Base-by-base conservation (phyloP, 2,888 invertebrate species). In the Frankliniella fusca region DNA sequence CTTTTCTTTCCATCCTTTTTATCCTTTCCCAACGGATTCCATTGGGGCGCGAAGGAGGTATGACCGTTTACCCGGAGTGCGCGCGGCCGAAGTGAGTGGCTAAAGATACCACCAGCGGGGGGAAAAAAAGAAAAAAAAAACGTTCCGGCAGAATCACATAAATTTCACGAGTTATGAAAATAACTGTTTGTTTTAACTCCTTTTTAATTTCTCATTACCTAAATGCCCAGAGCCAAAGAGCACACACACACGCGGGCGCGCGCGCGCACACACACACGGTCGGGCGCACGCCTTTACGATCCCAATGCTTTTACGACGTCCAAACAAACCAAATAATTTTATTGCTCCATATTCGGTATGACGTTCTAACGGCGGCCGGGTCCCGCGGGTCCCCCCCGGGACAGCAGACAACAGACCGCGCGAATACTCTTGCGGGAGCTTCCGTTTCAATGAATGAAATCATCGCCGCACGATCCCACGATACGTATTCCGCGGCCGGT, bases 161-260 rank as follows among this genome's bases (percentile, higher is more conserved):
- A 76, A 76, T 76, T 76, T 23, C 70, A 27, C 70, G 70, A 76
- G 70, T 23, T 76, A 76, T 76, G 70, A 27, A 76, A 76, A 76
- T 23, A 23, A 76, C 27, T 76, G 70, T 76, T 76, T 76, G 70
- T 23, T 76, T 76, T 76, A 76, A 23, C 27, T 76, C 23, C 70
- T 27, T 76, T 76, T 76, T 76, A 76, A 76, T 76, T 76, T 76
- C 70, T 76, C 70, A 76, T 76, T 76, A 76, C 12, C 70, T 76
- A 76, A 76, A 70, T 70, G 70, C 70, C 61, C 61, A 20, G 61
- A 61, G 61, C 38, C 38, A 38, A 38, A 38, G 38, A 38, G 38
- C 38, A 38, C 38, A 38, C 38, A 38, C 38, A 38, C 3, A 38
- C 38, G 5, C 38, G 5, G 3, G 5, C 38, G 5, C 38, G 38